Percentiles rank a stretch among this genome's conserved stretches.
Conservation (phyloP, 2,888 invertebrate genomes). For the Cryptus armator region DNA sequence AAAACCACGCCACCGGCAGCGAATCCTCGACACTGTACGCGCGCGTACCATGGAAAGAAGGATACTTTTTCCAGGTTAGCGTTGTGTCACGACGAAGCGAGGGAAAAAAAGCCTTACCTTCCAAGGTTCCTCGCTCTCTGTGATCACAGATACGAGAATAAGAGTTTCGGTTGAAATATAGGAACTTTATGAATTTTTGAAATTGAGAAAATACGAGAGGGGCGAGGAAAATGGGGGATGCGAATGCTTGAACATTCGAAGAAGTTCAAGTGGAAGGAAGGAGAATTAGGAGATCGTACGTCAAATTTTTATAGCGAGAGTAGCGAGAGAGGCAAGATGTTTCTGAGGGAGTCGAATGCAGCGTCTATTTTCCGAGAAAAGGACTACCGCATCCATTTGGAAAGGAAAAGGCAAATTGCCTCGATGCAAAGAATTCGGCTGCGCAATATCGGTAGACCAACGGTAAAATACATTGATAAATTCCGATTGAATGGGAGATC, state of each 20-base stretch:
- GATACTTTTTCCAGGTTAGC: slow-evolving; percentile 29
- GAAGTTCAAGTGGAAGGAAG: slow-evolving; percentile 1
- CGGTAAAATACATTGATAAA: background rate
- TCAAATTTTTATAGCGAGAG: background rate
- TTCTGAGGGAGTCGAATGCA: background rate
- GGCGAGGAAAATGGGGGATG: background rate
- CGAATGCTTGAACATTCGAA: background rate
- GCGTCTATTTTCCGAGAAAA: background rate
- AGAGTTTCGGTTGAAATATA: background rate
- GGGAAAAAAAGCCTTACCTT: slow-evolving; percentile 32
- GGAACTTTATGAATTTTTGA: slow-evolving; percentile 32
- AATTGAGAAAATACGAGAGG: slow-evolving; percentile 21
- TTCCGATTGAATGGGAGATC: background rate
- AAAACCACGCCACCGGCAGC: slow-evolving; percentile 21
- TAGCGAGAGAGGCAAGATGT: background rate
- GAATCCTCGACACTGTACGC: slow-evolving; percentile 8
- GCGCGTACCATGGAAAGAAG: background rate
- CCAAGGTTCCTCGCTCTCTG: background rate
- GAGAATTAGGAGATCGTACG: background rate
- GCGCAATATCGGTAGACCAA: background rate
- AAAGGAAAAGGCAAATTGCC: background rate
- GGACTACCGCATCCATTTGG: background rate
- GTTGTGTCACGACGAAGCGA: slow-evolving; percentile 26
- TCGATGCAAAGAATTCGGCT: background rate
- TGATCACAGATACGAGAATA: slow-evolving; percentile 20